These are phyloP conservation scores for Neelides sp. DNA, from an alignment of 1,140 invertebrate species.

Conservation along the genomic window DNA sequence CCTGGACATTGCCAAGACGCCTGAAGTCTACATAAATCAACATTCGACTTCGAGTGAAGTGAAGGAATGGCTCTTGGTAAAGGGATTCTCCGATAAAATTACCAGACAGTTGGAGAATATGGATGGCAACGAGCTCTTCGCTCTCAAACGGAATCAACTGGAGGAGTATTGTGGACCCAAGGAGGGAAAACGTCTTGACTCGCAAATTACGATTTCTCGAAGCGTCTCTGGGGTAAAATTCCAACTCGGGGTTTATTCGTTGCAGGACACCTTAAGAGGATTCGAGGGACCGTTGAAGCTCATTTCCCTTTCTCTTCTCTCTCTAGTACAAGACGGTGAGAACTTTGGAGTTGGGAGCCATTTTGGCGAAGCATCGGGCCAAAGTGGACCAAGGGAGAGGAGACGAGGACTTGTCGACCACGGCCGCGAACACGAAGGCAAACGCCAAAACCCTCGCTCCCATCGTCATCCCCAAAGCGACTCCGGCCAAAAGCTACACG, in stretches of 20 bases:
- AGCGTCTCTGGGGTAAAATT: slow-evolving; percentile 56
- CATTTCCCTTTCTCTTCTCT: slow-evolving; percentile 25
- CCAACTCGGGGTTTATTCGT: neutral
- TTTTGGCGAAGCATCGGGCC: slow-evolving; percentile 49
- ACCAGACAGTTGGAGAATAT: slow-evolving; percentile 50
- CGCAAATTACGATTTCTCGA: slow-evolving; percentile 60
- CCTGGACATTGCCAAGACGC: slow-evolving; percentile 52
- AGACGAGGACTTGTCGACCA: neutral
- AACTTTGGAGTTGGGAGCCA: slow-evolving; percentile 50
- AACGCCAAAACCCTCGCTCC: neutral
- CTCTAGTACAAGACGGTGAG: slow-evolving; percentile 53
- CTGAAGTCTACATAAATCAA: slow-evolving; percentile 56
- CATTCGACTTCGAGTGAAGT: slow-evolving; percentile 51
- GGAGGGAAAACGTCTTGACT: slow-evolving; percentile 58
- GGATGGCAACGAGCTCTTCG: slow-evolving; percentile 56
- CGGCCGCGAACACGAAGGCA: neutral
- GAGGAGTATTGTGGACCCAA: slow-evolving; percentile 52
- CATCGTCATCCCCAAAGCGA: neutral
- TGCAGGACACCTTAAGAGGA: neutral
- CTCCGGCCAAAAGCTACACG: neutral
- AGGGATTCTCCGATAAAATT: slow-evolving; percentile 55
- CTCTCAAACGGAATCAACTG: slow-evolving; percentile 47
- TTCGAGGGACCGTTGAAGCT: neutral
- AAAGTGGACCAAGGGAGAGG: slow-evolving; percentile 28
- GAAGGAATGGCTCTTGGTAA: slow-evolving; percentile 57